These are phyloP conservation scores for Cheilosia pagana DNA, from an alignment of 2,888 invertebrate species.

Conservation along the genomic window DNA sequence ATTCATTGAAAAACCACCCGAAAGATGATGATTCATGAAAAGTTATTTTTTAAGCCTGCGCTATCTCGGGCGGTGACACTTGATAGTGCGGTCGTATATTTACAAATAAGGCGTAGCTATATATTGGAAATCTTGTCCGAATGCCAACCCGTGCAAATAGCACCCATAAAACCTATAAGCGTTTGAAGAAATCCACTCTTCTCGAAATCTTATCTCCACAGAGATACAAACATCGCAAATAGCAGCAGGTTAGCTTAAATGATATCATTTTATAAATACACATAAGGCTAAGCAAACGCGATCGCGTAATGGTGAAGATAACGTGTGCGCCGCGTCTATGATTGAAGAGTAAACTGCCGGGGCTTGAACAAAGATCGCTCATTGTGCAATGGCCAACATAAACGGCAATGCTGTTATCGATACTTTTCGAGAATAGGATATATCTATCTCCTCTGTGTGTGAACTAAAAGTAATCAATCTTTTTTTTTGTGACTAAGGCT, in stretches of 20 bases:
- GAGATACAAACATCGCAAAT: conserved; percentile 65
- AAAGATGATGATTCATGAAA: conserved; percentile 40
- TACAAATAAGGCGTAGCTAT: conserved; percentile 56
- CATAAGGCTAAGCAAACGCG: conserved; percentile 56
- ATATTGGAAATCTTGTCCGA: conserved; percentile 48
- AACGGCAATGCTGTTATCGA: conserved; percentile 51
- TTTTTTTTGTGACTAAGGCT: conserved; percentile 43
- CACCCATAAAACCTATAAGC: conserved; percentile 20
- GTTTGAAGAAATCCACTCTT: conserved; percentile 46
- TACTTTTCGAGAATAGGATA: conserved; percentile 52
- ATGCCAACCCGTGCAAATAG: conserved; percentile 47
- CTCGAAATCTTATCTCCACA: conserved; percentile 64
- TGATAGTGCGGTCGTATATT: conserved; percentile 58
- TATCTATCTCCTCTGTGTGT: conserved; percentile 39
- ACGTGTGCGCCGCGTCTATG: conserved; percentile 45
- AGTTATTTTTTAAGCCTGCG: conserved; percentile 28
- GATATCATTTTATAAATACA: conserved; percentile 63
- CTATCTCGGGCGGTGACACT: conserved; percentile 65
- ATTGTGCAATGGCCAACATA: conserved; percentile 54
- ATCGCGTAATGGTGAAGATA: conserved; percentile 62
- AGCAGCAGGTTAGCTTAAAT: conserved; percentile 73
- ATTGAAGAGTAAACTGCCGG: conserved; percentile 62
- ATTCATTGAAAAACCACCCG: conserved; percentile 44
- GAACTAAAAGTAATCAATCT: conserved; percentile 67
- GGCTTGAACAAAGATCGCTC: conserved; percentile 62